Evolutionary conservation across 1,140 invertebrate genomes (phyloP).

Genomic region (Wasmannia auropunctata): DNA sequence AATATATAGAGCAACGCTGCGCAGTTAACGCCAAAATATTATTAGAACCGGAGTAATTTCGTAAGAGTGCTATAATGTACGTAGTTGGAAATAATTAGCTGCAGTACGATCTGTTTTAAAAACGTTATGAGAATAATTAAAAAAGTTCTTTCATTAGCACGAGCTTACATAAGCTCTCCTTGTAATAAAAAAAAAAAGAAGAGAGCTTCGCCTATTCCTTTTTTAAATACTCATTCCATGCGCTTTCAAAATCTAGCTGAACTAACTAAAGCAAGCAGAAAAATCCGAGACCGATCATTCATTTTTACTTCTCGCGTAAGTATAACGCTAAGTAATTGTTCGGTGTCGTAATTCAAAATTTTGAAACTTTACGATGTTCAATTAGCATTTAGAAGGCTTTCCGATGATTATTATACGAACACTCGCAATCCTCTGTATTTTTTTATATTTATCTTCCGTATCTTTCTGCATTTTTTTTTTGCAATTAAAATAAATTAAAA

Average conservation of each 20-base stretch:
- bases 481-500: too few relatives aligned
- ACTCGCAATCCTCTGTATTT: neutral
- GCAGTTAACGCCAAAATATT: neutral
- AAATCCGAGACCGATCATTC: neutral
- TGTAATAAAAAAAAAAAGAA: constrained; percentile 27
- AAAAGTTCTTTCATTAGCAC: constrained; percentile 49
- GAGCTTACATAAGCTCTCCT: neutral
- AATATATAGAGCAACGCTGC: neutral
- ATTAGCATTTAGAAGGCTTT: neutral
- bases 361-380: neutral
- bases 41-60: neutral
- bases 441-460: neutral
- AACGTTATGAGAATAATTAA: constrained; percentile 5
- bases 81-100: neutral
- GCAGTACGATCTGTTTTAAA: constrained; percentile 5
- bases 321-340: neutral
- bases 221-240: neutral
- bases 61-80: neutral
- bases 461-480: neutral
- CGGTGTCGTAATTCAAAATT: neutral
- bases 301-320: neutral
- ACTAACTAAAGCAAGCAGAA: neutral
- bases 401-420: neutral
- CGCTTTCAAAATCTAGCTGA: neutral
- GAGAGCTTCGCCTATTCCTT: neutral